A percentile compares a stretch with the other conserved stretches of the same genome.
These are phyloP conservation scores for Eurosta solidaginis DNA, from an alignment of 1,140 invertebrate species.

Conservation along the genomic window DNA sequence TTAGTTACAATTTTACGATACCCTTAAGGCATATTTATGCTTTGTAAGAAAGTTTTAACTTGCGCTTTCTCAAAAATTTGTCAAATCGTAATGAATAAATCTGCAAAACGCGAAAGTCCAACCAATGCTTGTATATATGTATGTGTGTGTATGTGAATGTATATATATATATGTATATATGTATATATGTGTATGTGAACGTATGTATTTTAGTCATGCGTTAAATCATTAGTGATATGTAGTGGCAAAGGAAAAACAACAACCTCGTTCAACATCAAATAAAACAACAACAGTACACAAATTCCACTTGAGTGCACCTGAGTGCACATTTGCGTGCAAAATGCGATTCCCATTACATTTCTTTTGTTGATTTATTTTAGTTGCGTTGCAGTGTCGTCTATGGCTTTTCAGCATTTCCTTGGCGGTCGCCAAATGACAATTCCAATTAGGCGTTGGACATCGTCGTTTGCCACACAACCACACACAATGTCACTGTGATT, in stretches of 20 bases:
- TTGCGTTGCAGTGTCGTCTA: background rate
- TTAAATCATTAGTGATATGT: conserved; percentile 22
- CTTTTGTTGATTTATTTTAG: background rate
- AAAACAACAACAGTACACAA: background rate
- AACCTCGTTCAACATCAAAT: background rate
- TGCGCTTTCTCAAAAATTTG: conserved; percentile 13
- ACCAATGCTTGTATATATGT: background rate
- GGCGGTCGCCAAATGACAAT: background rate
- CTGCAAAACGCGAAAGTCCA: conserved; percentile 4
- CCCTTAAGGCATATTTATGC: background rate
- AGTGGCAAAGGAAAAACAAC: background rate
- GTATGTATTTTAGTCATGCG: background rate
- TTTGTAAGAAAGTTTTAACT: background rate
- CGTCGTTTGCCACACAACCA: background rate
- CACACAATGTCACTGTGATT: too few relatives aligned
- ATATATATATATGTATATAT: too few relatives aligned
- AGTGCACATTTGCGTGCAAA: background rate
- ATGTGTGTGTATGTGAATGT: background rate
- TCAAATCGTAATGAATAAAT: conserved; percentile 1
- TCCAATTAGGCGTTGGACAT: conserved; percentile 17
- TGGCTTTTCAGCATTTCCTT: background rate
- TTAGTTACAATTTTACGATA: background rate
- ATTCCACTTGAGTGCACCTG: background rate
- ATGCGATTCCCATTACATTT: background rate
- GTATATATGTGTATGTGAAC: background rate